Conservation (phyloP, 2,888 invertebrate species). For the Tupiocoris notatus region DNA sequence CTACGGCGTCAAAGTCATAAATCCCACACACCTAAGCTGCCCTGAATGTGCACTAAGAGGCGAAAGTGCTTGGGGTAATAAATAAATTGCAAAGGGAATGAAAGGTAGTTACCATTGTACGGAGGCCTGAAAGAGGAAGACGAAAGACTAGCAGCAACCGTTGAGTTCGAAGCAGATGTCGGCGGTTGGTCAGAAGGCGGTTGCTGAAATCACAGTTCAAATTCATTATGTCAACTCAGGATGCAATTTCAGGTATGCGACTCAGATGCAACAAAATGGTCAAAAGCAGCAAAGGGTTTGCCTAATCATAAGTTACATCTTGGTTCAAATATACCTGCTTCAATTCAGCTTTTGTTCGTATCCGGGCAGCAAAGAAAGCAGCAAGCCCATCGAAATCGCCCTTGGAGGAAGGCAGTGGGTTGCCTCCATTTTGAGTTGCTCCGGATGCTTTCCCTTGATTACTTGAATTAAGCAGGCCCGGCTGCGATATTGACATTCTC, state of each 20-base stretch:
- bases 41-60: too few species aligned
- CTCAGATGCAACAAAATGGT: too few species aligned
- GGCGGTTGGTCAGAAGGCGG: constrained; percentile 18
- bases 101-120: constrained; percentile 7
- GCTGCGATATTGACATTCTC: background rate
- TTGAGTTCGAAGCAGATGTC: constrained; percentile 31
- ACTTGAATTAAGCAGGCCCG: background rate
- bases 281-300: too few species aligned
- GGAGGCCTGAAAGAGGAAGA: constrained; percentile 32
- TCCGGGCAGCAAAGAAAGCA: constrained; percentile 66
- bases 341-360: constrained; percentile 82
- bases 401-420: constrained; percentile 21
- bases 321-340: constrained; percentile 59
- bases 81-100: background rate
- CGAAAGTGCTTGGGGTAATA: too few species aligned
- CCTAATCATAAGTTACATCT: too few species aligned
- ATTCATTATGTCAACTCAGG: background rate
- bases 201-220: constrained; percentile 15
- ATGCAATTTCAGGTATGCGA: too few species aligned
- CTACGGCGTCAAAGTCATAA: too few species aligned
- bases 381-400: constrained; percentile 61
- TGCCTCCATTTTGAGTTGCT: background rate
- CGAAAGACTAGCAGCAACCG: constrained; percentile 27
- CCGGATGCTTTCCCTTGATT: background rate
- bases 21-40: too few species aligned